Evolutionary conservation across 2,113 vertebrate species (phyloP).

Genomic region (Pungitius pungitius): DNA sequence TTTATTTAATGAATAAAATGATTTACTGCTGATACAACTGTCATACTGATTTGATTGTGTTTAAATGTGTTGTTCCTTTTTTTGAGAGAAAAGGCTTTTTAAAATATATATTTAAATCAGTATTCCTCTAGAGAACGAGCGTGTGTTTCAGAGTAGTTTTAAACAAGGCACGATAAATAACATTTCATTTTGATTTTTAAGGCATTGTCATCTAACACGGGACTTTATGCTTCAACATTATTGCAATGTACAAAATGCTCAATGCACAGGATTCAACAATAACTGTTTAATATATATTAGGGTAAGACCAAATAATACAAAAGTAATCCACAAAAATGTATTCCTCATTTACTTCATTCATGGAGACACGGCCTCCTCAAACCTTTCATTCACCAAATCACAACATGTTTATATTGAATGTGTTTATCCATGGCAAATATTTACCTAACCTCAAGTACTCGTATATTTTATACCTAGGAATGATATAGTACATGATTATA

Average conservation of each 20-base stretch:
- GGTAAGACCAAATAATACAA: slow-evolving; percentile 78
- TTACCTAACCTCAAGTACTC: slow-evolving; percentile 55
- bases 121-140: not conserved
- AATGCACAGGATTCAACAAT: slow-evolving; percentile 67
- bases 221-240: not conserved
- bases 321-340: slow-evolving; percentile 78
- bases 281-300: slow-evolving; percentile 79
- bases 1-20: slow-evolving; percentile 8
- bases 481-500: slow-evolving; percentile 75
- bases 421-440: slow-evolving; percentile 66
- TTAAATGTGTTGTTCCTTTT: not conserved
- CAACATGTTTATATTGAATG: slow-evolving; percentile 54
- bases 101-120: not conserved
- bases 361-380: slow-evolving; percentile 59
- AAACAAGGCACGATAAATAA: not conserved
- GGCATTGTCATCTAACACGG: too few relatives aligned
- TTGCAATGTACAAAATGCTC: not conserved
- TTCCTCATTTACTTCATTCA: slow-evolving; percentile 51
- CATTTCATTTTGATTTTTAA: too few relatives aligned
- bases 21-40: not conserved
- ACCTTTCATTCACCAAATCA: slow-evolving; percentile 34
- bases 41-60: slow-evolving; percentile 7
- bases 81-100: not conserved
- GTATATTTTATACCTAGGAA: slow-evolving; percentile 67
- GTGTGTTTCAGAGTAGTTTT: not conserved